phyloP scores from a whole-genome alignment of 35 echinoderm and acorn worm genomes.

The Lytechinus variegatus region DNA sequence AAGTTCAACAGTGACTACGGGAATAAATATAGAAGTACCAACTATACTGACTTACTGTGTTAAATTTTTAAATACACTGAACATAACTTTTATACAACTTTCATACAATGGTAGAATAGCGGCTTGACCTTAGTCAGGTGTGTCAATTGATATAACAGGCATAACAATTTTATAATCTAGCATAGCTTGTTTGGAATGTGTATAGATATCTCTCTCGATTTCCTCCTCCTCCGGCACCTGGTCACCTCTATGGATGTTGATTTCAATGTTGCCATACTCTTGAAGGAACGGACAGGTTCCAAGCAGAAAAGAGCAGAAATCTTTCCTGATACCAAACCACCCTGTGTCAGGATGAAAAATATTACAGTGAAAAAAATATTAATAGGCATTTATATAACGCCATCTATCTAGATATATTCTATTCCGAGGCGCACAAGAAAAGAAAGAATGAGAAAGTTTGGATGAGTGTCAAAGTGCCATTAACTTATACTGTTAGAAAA shows the following conservation, averaged over 20 bases:
- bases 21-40: not conserved
- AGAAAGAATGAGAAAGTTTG: no score
- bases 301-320: conserved; percentile 95
- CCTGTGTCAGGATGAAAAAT: conserved; percentile 47
- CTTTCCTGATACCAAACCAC: conserved; percentile 99
- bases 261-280: conserved; percentile 94
- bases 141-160: conserved; percentile 86
- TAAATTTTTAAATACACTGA: not conserved
- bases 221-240: conserved; percentile 64
- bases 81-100: not conserved
- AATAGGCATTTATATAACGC: no score
- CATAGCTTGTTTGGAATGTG: conserved; percentile 67
- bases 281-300: conserved; percentile 88
- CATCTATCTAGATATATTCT: no score
- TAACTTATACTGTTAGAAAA: no score
- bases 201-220: conserved; percentile 72
- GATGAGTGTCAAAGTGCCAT: no score
- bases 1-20: not conserved
- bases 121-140: conserved; percentile 72
- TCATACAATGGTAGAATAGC: not conserved
- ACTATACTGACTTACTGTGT: not conserved
- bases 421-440: no score
- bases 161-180: conserved; percentile 73
- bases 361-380: no score
- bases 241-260: conserved; percentile 51